Conservation (phyloP, 2,888 invertebrate genomes). For the Erebia ligea region DNA sequence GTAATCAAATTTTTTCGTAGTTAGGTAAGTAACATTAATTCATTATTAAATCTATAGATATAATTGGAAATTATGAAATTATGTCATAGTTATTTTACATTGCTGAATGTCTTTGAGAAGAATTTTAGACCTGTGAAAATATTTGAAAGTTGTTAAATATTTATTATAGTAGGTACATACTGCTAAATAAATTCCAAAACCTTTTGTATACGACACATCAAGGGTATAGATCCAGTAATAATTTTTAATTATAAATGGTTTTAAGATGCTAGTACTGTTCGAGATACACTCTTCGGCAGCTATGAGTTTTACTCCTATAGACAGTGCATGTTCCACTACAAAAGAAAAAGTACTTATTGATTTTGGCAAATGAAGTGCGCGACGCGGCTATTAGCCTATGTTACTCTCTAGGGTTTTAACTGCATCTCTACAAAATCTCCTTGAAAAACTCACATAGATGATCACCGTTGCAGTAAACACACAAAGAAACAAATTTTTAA, state of each 20-base stretch:
- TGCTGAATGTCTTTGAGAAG: background rate
- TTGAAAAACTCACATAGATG: too few species aligned
- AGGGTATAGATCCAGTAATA: slow-evolving; percentile 51
- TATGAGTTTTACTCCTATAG: slow-evolving; percentile 39
- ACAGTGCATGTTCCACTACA: slow-evolving; percentile 58
- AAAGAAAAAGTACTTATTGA: slow-evolving; percentile 30
- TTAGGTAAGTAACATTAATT: too few species aligned
- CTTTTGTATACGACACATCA: slow-evolving; percentile 42
- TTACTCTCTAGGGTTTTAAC: too few species aligned
- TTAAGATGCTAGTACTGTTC: slow-evolving; percentile 38
- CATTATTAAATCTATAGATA: too few species aligned
- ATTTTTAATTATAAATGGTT: slow-evolving; percentile 38
- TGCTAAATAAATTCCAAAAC: slow-evolving; percentile 48
- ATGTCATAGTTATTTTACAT: too few species aligned
- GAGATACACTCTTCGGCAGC: slow-evolving; percentile 42
- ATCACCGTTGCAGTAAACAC: too few species aligned
- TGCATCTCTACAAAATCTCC: too few species aligned
- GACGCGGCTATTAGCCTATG: too few species aligned
- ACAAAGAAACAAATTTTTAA: too few species aligned
- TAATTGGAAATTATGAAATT: too few species aligned
- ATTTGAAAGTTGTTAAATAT: background rate
- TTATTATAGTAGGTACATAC: slow-evolving; percentile 42
- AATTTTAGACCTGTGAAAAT: background rate
- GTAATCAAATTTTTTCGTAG: too few species aligned
- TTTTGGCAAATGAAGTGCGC: background rate